Evolutionary conservation across 2,113 vertebrate genomes (phyloP).

Genomic region (Aptenodytes patagonicus): DNA sequence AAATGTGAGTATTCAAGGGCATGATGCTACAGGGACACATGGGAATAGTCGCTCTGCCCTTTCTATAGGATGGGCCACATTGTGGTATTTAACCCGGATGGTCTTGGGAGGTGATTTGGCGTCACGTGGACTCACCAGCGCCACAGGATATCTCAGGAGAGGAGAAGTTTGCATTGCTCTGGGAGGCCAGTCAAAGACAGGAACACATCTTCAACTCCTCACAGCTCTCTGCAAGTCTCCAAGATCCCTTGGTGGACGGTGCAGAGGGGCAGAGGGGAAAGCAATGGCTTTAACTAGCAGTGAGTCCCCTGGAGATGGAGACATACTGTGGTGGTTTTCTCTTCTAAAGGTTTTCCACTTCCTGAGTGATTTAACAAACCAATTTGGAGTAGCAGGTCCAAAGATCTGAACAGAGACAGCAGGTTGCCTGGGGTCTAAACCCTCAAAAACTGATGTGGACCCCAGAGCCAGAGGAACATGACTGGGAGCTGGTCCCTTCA

Average conservation of each 20-base stretch:
- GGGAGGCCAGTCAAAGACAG: neutral
- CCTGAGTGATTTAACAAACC: neutral
- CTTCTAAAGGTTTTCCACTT: neutral
- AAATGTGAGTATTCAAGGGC: neutral
- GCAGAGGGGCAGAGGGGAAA: neutral
- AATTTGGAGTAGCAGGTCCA: neutral
- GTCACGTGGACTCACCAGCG: neutral
- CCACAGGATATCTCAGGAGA: neutral
- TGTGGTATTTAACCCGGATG: neutral
- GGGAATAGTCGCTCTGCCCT: neutral
- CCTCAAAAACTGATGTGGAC: neutral
- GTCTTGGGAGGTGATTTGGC: neutral
- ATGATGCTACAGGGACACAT: neutral
- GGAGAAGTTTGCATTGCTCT: neutral
- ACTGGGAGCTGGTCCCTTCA: neutral
- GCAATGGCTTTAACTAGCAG: neutral
- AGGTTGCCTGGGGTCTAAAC: neutral
- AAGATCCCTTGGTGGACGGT: neutral
- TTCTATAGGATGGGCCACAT: neutral
- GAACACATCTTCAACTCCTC: neutral
- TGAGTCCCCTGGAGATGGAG: neutral
- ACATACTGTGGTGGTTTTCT: neutral
- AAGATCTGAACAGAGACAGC: neutral
- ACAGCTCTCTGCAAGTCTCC: neutral
- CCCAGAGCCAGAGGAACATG: neutral